A percentile compares a stretch with the other conserved stretches of the same genome.
These are phyloP conservation scores for Vidua macroura DNA, from an alignment of 2,113 vertebrate genomes.

Conservation along the genomic window DNA sequence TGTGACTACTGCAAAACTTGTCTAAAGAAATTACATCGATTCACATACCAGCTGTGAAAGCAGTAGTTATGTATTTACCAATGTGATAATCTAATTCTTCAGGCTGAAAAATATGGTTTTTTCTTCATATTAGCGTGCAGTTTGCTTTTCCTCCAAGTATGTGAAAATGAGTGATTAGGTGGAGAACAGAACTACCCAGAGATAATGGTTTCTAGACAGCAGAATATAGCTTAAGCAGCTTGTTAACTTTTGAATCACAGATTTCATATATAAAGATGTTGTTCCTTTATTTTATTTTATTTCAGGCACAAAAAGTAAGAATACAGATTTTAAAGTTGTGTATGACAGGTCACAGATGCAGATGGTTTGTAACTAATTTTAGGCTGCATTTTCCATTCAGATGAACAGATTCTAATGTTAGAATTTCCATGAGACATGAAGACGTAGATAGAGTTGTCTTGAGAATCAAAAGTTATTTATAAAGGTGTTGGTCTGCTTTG, in stretches of 20 bases:
- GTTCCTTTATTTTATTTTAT: background rate
- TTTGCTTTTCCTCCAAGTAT: background rate
- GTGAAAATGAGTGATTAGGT: background rate
- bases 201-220: background rate
- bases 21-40: background rate
- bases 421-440: background rate
- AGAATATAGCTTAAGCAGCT: background rate
- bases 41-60: background rate
- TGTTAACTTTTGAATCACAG: background rate
- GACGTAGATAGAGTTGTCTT: background rate
- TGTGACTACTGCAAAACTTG: background rate
- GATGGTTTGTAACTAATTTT: constrained; percentile 13
- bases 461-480: constrained; percentile 20
- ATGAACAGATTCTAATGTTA: constrained; percentile 36
- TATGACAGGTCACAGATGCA: constrained; percentile 1
- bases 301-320: background rate
- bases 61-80: background rate
- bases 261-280: background rate
- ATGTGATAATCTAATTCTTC: background rate
- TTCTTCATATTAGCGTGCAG: background rate
- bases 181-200: background rate
- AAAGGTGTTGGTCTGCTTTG: background rate
- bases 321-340: background rate
- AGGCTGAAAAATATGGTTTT: background rate
- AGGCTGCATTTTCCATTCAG: background rate